A percentile compares a stretch with the other conserved stretches of the same genome.
Conservation (phyloP, 2,113 vertebrate genomes). For the Micromys minutus region DNA sequence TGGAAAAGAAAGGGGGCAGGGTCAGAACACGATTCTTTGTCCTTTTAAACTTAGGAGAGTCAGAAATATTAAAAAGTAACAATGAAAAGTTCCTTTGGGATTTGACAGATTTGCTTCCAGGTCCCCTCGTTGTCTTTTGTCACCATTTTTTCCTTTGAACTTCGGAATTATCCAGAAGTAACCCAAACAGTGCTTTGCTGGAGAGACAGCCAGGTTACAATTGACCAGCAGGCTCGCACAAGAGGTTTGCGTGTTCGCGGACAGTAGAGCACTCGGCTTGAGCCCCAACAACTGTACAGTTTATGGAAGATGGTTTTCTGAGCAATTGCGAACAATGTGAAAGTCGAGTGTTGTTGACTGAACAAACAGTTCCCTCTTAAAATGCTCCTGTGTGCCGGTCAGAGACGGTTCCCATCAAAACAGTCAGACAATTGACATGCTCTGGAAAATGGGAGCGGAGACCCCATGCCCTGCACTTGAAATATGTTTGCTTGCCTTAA, state of each 20-base stretch:
- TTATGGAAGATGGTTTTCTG: not conserved
- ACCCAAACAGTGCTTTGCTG: not conserved
- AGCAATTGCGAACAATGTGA: not conserved
- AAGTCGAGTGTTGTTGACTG: not conserved
- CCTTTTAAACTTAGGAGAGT: not conserved
- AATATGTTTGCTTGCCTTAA: not conserved
- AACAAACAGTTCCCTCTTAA: not conserved
- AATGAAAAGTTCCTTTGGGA: not conserved
- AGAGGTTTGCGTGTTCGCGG: accelerated
- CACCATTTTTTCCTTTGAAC: not conserved
- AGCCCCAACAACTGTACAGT: not conserved
- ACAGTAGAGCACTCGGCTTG: not conserved
- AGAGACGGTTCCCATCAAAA: not conserved
- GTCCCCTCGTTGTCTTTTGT: not conserved
- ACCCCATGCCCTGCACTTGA: not conserved
- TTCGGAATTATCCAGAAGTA: not conserved
- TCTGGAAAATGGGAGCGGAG: not conserved
- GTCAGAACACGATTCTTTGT: not conserved
- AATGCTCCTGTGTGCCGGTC: not conserved
- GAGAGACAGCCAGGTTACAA: constrained; percentile 6
- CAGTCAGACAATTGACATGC: not conserved
- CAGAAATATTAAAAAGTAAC: not conserved
- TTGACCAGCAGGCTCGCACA: too few species aligned
- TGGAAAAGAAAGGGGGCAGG: constrained; percentile 61
- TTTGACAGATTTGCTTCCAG: not conserved